These are phyloP conservation scores for Lasius fuliginosus DNA, from an alignment of 2,888 invertebrate genomes.

Conservation along the genomic window DNA sequence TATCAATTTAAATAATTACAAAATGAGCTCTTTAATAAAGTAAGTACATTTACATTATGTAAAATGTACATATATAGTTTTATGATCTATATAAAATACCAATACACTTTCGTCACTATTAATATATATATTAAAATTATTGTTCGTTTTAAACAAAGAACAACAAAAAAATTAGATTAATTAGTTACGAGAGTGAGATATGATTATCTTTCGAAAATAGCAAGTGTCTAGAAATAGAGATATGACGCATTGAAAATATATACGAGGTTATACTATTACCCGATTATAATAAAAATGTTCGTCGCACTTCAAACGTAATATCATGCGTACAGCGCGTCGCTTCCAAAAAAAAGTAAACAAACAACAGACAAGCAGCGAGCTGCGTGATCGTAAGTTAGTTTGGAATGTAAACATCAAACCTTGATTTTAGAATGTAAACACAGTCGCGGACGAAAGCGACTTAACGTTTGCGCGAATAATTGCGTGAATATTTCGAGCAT, in stretches of 20 bases:
- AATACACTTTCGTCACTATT: background rate
- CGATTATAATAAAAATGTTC: background rate
- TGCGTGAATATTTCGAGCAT: background rate
- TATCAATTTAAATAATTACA: background rate
- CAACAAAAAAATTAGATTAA: background rate
- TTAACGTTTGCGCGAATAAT: background rate
- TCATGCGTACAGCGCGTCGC: background rate
- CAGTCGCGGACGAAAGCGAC: background rate
- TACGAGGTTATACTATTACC: background rate
- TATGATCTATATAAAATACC: background rate
- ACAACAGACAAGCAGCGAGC: background rate
- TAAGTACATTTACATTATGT: background rate
- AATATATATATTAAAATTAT: background rate
- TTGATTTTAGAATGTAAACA: slow-evolving; percentile 9
- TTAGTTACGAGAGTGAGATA: background rate
- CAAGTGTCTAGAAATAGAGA: background rate
- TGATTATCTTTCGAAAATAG: background rate
- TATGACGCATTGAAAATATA: background rate
- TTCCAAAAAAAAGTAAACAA: background rate
- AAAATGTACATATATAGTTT: background rate
- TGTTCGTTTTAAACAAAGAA: background rate
- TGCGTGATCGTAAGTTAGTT: slow-evolving; percentile 29
- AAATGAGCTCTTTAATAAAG: background rate
- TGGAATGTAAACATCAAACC: background rate
- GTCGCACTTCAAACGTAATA: background rate